Base-by-base conservation (phyloP, 2,797 vertebrate genomes). In the Oreochromis mossambicus region DNA sequence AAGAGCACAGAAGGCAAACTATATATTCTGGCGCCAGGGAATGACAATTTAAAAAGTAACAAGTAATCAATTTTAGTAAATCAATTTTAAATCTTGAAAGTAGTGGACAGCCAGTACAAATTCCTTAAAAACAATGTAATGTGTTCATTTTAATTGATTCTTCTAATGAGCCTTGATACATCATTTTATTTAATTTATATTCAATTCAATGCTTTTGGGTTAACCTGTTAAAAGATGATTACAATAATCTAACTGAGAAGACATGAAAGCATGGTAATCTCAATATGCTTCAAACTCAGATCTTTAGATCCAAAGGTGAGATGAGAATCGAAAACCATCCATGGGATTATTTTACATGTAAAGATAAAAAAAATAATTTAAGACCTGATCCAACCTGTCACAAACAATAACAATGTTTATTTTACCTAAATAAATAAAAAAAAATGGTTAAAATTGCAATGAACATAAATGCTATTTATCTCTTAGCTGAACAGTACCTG, bases 401-500 rank as follows among this genome's bases (percentile, higher is more conserved):
- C 58, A 36, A 1, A 1, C 19, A 63, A 63, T 63, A 0, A 1
- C 1, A 36, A 36, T 63, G 12, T 63, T 10, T 36, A 36, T n/a
- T 63, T 63, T 63, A n/a, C 56, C 2, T 36, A 36, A 63, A 3
- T n/a, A 36, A n/a, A 36, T 1, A 36, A 63, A 41, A 24, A n/a
- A 11, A 9, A 58, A n/a, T 32, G 21, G 5, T 5, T 29, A 5
- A 73, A 38, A 77, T 70, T 54, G 7, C 26, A 51, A 10, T 21
- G 17, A 46, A 80, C 32, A 46, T 32, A 56, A 9, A 43, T n/a
- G 6, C 10, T 8, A 12, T 21, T 58, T 54, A 1, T 3, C 21
- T 9, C 11, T 9, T 4, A 29, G 41, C 17, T 61, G 34, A 81
- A 2, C 4, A 15, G 76, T 86, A 96, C 96, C 95, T 97, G 91